phyloP scores from a whole-genome alignment of 1,140 invertebrate genomes.

The Dendrolimus kikuchii region DNA sequence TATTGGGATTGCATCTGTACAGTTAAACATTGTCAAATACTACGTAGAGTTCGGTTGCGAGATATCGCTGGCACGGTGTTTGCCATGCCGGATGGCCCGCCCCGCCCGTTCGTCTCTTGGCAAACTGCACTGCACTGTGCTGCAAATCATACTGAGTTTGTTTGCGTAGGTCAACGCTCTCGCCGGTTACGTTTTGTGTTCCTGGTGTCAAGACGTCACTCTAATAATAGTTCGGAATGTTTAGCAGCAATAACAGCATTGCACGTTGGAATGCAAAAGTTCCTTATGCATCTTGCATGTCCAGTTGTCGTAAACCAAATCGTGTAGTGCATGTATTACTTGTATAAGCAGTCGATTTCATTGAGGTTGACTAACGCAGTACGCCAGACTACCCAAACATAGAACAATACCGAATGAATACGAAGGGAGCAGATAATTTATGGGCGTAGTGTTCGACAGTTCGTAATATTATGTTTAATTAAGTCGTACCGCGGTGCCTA shows the following conservation, averaged over 20 bases:
- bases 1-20: no score
- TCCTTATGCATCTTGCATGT: constrained; percentile 34
- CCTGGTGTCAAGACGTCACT: constrained; percentile 65
- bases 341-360: background rate
- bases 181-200: constrained; percentile 60
- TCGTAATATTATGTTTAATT: constrained; percentile 58
- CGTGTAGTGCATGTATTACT: constrained; percentile 9
- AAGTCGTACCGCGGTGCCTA: constrained; percentile 28
- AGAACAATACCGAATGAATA: constrained; percentile 19
- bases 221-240: constrained; percentile 70
- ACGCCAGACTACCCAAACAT: constrained; percentile 14
- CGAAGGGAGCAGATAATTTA: constrained; percentile 9
- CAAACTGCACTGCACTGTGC: constrained; percentile 61
- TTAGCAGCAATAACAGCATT: constrained; percentile 50
- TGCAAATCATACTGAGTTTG: constrained; percentile 66
- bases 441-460: constrained; percentile 28
- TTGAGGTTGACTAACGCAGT: no score
- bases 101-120: constrained; percentile 53
- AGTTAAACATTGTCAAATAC: background rate
- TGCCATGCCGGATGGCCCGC: constrained; percentile 44
- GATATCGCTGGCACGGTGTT: constrained; percentile 36
- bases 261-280: constrained; percentile 49
- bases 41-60: constrained; percentile 29
- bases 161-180: constrained; percentile 66
- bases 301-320: constrained; percentile 17